phyloP scores from a whole-genome alignment of 2,113 vertebrate species.

The Neofelis nebulosa region DNA sequence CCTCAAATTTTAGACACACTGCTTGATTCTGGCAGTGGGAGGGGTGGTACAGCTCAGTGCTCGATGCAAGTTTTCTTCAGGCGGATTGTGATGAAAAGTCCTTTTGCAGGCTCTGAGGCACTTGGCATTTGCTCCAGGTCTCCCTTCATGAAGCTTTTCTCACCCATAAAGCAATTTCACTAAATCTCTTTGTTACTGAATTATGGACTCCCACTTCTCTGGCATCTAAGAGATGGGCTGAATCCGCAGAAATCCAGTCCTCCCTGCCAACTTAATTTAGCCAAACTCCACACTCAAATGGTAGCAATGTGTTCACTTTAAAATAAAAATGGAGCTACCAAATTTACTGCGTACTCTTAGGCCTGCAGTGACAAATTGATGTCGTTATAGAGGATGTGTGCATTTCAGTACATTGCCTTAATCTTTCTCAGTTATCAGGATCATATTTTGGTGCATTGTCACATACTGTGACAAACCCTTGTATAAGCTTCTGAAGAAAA shows the following conservation, averaged over 20 bases:
- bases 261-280: neutral
- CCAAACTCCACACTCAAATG: neutral
- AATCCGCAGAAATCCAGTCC: neutral
- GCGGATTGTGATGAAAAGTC: neutral
- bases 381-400: neutral
- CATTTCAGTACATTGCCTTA: neutral
- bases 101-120: neutral
- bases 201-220: neutral
- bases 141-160: neutral
- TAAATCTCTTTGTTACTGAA: neutral
- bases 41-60: neutral
- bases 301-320: neutral
- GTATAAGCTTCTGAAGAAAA: neutral
- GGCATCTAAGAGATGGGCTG: neutral
- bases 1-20: neutral
- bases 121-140: neutral
- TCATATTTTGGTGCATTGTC: neutral
- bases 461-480: neutral
- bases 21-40: neutral
- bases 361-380: neutral
- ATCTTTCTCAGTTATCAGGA: neutral
- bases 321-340: neutral
- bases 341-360: neutral
- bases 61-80: neutral
- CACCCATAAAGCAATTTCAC: neutral